phyloP scores from a whole-genome alignment of 2,113 vertebrate genomes.

The Xerus inauris region DNA sequence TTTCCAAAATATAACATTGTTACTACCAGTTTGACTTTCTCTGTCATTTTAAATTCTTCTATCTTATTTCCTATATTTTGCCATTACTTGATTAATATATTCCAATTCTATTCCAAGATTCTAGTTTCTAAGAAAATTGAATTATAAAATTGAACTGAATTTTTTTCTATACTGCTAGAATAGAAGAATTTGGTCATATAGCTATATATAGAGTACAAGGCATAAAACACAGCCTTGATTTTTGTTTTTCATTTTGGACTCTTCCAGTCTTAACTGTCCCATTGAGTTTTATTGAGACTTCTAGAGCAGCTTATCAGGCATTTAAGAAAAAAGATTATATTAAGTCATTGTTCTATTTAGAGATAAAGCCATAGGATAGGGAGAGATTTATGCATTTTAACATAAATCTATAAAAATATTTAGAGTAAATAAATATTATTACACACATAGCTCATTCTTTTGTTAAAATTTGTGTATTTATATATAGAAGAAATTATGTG shows the following conservation, averaged over 20 bases:
- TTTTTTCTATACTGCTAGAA: not conserved
- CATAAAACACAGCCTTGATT: slow-evolving; percentile 43
- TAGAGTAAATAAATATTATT: slow-evolving; percentile 40
- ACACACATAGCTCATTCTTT: not conserved
- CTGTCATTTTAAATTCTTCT: not conserved
- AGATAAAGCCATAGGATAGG: not conserved
- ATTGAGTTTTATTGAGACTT: slow-evolving; percentile 56
- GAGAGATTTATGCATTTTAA: slow-evolving; percentile 38
- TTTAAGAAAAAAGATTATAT: slow-evolving; percentile 33
- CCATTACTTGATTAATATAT: not conserved
- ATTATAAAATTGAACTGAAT: not conserved
- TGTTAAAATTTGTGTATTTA: not conserved
- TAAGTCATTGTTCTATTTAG: not conserved
- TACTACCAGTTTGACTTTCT: not conserved
- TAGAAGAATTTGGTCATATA: slow-evolving; percentile 25
- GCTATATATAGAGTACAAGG: not conserved
- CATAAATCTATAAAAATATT: slow-evolving; percentile 36
- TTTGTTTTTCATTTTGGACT: slow-evolving; percentile 66
- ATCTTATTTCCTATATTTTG: not conserved
- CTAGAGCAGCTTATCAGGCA: slow-evolving; percentile 61
- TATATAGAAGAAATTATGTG: not conserved
- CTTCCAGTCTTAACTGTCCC: slow-evolving; percentile 46
- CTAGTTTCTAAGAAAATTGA: not conserved
- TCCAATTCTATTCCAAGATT: not conserved
- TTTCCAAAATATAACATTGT: not conserved